Conservation (phyloP, 2,888 invertebrate species). For the Galerucella pusilla region DNA sequence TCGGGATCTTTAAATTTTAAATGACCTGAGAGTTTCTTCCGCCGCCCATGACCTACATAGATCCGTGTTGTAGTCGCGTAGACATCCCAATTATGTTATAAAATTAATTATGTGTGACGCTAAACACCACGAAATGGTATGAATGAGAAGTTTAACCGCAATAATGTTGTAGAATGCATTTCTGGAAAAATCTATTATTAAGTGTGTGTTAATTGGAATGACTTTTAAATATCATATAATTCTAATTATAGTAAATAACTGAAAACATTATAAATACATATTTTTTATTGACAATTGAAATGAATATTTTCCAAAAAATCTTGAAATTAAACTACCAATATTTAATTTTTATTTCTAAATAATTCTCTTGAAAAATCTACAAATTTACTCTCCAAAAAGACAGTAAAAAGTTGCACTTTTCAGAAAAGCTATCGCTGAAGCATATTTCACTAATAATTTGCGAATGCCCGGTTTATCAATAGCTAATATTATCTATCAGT, state of each 20-base stretch:
- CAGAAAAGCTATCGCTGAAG: no score
- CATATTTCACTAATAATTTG: no score
- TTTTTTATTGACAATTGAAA: no score
- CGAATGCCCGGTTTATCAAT: no score
- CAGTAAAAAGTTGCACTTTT: no score
- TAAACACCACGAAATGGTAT: slow-evolving; percentile 15
- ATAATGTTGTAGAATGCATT: background rate
- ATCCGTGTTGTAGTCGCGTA: slow-evolving; percentile 11
- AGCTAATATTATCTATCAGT: no score
- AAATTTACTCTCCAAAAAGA: no score
- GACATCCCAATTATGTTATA: slow-evolving; percentile 21
- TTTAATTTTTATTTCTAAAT: no score
- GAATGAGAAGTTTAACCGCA: slow-evolving; percentile 17
- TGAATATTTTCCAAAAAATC: no score
- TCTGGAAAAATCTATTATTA: slow-evolving; percentile 5
- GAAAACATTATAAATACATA: no score
- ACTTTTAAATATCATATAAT: background rate
- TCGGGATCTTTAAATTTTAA: slow-evolving; percentile 25
- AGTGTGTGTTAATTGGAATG: background rate
- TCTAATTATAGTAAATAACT: background rate
- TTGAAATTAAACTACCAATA: no score
- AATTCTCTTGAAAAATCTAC: no score
- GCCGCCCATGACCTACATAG: slow-evolving; percentile 18
- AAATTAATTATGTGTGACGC: slow-evolving; percentile 18
- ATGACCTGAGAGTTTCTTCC: slow-evolving; percentile 12